phyloP scores from a whole-genome alignment of 1,140 invertebrate genomes.

The Homalodisca vitripennis region DNA sequence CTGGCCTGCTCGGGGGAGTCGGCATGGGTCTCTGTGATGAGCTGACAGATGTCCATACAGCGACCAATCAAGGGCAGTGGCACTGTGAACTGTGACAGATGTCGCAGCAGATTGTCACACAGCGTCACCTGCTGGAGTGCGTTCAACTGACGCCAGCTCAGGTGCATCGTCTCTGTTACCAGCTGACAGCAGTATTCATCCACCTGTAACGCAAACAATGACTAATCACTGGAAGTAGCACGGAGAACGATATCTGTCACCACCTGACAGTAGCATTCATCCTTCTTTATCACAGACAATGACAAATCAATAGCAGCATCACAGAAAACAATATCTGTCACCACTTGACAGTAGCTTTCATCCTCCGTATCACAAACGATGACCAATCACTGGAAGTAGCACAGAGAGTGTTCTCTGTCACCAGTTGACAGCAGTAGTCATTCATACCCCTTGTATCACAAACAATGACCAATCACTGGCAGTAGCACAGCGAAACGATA shows the following conservation, averaged over 20 bases:
- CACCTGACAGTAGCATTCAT: no score
- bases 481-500: neutral
- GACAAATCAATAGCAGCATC: neutral
- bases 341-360: constrained; percentile 5
- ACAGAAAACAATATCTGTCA: neutral
- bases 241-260: no score
- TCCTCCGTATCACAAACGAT: constrained; percentile 17
- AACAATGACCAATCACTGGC: neutral
- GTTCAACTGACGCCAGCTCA: constrained; percentile 33
- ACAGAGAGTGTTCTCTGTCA: no score
- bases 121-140: constrained; percentile 26
- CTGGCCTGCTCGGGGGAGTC: neutral
- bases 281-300: no score
- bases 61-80: constrained; percentile 35
- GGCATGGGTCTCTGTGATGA: constrained; percentile 12
- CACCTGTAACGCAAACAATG: constrained; percentile 33
- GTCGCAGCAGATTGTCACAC: constrained; percentile 9
- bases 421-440: no score
- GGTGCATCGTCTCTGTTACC: constrained; percentile 35
- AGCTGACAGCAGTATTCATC: constrained; percentile 34
- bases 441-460: no score
- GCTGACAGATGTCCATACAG: constrained; percentile 35
- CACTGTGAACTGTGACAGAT: constrained; percentile 26
- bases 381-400: no score
- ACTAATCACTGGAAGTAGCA: no score